A percentile compares a stretch with the other conserved stretches of the same genome.
phyloP scores from a whole-genome alignment of 2,113 vertebrate genomes.

The Nematolebias whitei region DNA sequence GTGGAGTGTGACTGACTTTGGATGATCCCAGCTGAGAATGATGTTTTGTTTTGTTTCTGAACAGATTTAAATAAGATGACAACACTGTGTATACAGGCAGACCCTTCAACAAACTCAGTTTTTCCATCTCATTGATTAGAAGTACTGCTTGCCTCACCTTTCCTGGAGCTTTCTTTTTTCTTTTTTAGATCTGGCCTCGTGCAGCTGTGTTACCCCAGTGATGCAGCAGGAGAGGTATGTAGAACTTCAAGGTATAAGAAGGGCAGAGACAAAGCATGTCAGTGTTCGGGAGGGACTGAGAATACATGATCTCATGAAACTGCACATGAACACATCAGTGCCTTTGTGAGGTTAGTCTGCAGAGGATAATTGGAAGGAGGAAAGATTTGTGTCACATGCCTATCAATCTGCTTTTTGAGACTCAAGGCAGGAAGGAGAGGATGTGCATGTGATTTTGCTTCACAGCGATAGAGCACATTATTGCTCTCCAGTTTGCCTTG shows the following conservation, averaged over 20 bases:
- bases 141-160: slow-evolving; percentile 47
- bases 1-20: slow-evolving; percentile 50
- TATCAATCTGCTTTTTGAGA: slow-evolving; percentile 36
- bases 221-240: slow-evolving; percentile 79
- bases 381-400: slow-evolving; percentile 56
- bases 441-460: slow-evolving; percentile 60
- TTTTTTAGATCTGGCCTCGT: slow-evolving; percentile 46
- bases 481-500: slow-evolving; percentile 38
- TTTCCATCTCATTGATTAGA: slow-evolving; percentile 13
- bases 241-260: slow-evolving; percentile 73
- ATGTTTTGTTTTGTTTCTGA: slow-evolving; percentile 32
- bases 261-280: slow-evolving; percentile 70
- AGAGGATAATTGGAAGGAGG: slow-evolving; percentile 45
- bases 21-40: slow-evolving; percentile 57
- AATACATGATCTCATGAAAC: slow-evolving; percentile 78
- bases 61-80: slow-evolving; percentile 49
- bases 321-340: slow-evolving; percentile 65
- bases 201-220: slow-evolving; percentile 74
- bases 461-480: slow-evolving; percentile 43
- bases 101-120: neutral
- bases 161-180: slow-evolving; percentile 36
- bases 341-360: slow-evolving; percentile 51
- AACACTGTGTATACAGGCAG: slow-evolving; percentile 18
- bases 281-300: slow-evolving; percentile 63
- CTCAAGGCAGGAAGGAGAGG: slow-evolving; percentile 46